Base-by-base conservation (phyloP, 2,888 invertebrate species). In the Volucella bombylans region DNA sequence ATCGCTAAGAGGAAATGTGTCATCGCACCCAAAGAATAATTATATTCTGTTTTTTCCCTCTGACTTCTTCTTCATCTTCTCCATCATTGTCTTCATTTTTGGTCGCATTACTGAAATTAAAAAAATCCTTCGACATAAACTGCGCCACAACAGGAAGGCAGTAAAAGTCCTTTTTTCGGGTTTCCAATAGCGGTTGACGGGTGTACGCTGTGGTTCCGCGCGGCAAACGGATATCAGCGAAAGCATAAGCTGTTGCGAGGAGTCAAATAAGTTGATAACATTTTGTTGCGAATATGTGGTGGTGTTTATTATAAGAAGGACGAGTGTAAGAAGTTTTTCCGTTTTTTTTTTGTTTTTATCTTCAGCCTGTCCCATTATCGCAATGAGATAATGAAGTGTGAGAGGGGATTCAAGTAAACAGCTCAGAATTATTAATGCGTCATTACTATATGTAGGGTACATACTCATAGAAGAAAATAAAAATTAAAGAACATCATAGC, bases 1-100 rank as follows among this genome's bases (percentile, higher is more conserved):
- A 83, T 80, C 74, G 61, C 83, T 83, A 83, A 83, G 80, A 83
- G 83, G 79, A 83, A 83, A 83, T 83, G 80, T 83, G 74, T 80
- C 83, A 80, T 80, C 74, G 55, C 79, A 67, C 69, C 74, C 79
- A 61, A 71, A 79, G 80, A 69, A 83, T 83, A 83, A 83, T 83
- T 83, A 83, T 80, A 61, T 83, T 71, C 62, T 67, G 50, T 76
- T 73, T 10, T 45, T 64, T 45, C 45, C 59, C 15, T 14, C 52
- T 6, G 31, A 4, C 4, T 31, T 31, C 31, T 31, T 39, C 52
- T 59, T 55, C 12, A 18, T n/a, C 14, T 43, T 31, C 10, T 23
- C 68, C 39, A 31, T 14, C 31, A 45, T 38, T 47, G 41, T 49
- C 15, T n/a, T 14, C 57, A 45, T 39, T 54, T 23, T 41, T 18